Conservation (phyloP, 1,140 invertebrate species). For the Doryteuthis pealeii region DNA sequence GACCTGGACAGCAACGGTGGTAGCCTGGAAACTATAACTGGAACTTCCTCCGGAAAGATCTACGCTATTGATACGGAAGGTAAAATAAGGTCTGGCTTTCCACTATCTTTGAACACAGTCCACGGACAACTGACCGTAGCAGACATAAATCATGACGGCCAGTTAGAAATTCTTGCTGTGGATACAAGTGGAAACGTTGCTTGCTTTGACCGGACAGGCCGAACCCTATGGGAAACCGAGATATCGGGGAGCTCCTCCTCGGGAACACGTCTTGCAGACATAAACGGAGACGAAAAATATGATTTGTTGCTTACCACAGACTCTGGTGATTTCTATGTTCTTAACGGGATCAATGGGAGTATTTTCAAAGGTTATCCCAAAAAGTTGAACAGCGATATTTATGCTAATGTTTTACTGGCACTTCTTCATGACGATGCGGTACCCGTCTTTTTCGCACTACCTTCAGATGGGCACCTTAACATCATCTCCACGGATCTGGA, state of each 20-base stretch:
- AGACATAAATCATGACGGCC: slow-evolving; percentile 42
- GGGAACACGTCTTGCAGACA: slow-evolving; percentile 45
- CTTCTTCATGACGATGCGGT: not conserved
- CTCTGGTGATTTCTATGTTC: slow-evolving; percentile 49
- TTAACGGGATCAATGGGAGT: slow-evolving; percentile 43
- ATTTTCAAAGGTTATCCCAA: slow-evolving; percentile 47
- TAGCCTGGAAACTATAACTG: slow-evolving; percentile 45
- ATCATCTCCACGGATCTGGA: slow-evolving; percentile 44
- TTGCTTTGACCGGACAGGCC: slow-evolving; percentile 41
- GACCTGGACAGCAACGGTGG: slow-evolving; percentile 47
- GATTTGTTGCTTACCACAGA: slow-evolving; percentile 50
- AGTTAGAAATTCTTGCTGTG: slow-evolving; percentile 44
- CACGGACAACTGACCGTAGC: slow-evolving; percentile 48
- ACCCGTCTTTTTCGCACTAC: slow-evolving; percentile 5
- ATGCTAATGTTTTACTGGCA: slow-evolving; percentile 41
- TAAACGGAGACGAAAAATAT: slow-evolving; percentile 41
- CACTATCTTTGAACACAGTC: slow-evolving; percentile 33
- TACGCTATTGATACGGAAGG: slow-evolving; percentile 38
- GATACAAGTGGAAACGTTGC: slow-evolving; percentile 49
- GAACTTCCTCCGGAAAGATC: slow-evolving; percentile 45
- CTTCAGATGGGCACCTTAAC: slow-evolving; percentile 49
- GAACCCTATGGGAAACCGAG: slow-evolving; percentile 41
- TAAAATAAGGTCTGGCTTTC: slow-evolving; percentile 39
- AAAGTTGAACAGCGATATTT: slow-evolving; percentile 34
- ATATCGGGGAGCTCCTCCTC: slow-evolving; percentile 41